Percentiles rank a stretch among this genome's conserved stretches.
These are phyloP conservation scores for Acanthacorydalis orientalis DNA, from an alignment of 2,888 invertebrate species.

Conservation along the genomic window DNA sequence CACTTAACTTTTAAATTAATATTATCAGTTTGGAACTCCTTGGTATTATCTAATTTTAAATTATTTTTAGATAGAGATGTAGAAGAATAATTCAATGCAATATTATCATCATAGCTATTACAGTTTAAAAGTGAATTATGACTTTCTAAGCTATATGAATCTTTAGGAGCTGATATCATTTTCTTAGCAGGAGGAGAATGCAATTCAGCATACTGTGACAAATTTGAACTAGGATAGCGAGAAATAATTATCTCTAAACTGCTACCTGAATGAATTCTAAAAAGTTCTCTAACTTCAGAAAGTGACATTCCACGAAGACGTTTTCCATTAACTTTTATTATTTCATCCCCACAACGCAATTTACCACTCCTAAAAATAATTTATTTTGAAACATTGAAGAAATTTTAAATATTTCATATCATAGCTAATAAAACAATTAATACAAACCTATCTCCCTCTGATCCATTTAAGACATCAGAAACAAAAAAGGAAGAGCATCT, in stretches of 20 bases:
- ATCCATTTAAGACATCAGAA: slow-evolving; percentile 29
- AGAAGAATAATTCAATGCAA: neutral
- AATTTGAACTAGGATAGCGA: slow-evolving; percentile 7
- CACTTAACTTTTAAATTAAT: no score
- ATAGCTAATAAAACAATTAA: neutral
- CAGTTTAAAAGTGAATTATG: no score
- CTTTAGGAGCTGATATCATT: slow-evolving; percentile 9
- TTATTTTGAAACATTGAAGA: no score
- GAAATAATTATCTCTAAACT: slow-evolving; percentile 28
- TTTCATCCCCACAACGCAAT: slow-evolving; percentile 71
- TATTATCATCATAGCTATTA: no score
- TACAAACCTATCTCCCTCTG: slow-evolving; percentile 30
- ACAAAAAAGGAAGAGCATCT: slow-evolving; percentile 26
- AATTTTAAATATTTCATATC: no score
- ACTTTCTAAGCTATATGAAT: slow-evolving; percentile 6
- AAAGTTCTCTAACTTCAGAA: slow-evolving; percentile 33
- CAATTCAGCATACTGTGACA: slow-evolving; percentile 9
- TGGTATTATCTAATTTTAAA: neutral
- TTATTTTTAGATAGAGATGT: neutral
- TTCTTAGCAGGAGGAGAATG: slow-evolving; percentile 9
- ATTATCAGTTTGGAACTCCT: no score
- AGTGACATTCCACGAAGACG: slow-evolving; percentile 57
- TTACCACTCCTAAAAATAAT: slow-evolving; percentile 53
- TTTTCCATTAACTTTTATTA: slow-evolving; percentile 74
- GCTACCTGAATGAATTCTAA: slow-evolving; percentile 21